Evolutionary conservation across 2,113 vertebrate species (phyloP), one percentile per base, ranked within the genome.

Genomic region (Prinia subflava): DNA sequence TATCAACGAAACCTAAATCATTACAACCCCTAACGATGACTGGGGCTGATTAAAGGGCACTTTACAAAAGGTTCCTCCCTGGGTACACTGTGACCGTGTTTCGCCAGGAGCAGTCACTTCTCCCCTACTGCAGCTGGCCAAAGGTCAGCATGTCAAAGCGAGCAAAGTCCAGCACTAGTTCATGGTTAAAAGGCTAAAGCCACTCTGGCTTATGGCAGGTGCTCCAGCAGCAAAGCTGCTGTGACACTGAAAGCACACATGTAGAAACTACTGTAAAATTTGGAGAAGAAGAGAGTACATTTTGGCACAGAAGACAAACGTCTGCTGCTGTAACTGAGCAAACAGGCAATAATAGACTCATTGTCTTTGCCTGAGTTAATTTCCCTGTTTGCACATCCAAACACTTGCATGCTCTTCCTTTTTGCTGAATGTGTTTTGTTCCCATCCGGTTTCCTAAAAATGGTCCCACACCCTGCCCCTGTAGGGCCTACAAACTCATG

Each of bases 21-120:
- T 77, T 87, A 65, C 75, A 90, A 55, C 56, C 33, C n/a, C 68
- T 75, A 87, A 80, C 0, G 11, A 94, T 4, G 15, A 80, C 50
- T 2, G 0, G 53, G 89, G 81, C 89, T 42, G 87, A 94, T 73
- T 94, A 90, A 92, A 95, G 95, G 75, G 91, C 89, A 86, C 87
- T 91, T 92, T 91, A 69, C 83, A 47, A 65, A 84, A 94, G 94
- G 89, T 92, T 89, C 96, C 94, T 95, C 94, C 87, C 89, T 96
- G 85, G 83, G 92, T 96, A 96, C 93, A 93, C 93, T 64, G 53
- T 65, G 86, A 90, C 71, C 11, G 0, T n/a, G 80, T 67, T 92
- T 93, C 1, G 0, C 60, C 44, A 31, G 23, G 84, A 95, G 78
- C 79, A 95, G 37, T 79, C 60, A 94, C 53, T 75, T 46, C 47